These are phyloP conservation scores for Drosophila mimetica DNA, from an alignment of 2,888 invertebrate species.

Conservation along the genomic window DNA sequence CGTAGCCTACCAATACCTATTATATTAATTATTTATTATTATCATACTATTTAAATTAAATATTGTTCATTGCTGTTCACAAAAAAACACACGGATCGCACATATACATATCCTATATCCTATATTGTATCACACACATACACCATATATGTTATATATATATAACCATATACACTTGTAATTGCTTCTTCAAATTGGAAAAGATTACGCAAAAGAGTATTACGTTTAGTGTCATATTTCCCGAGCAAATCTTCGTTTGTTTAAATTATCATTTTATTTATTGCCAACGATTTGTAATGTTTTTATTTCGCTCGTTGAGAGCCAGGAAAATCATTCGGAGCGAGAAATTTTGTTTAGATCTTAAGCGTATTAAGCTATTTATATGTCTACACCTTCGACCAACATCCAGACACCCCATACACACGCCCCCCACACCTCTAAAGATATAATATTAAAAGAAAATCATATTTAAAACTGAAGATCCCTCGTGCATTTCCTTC, in stretches of 20 bases:
- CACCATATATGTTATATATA: slow-evolving; percentile 47
- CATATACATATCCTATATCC: slow-evolving; percentile 35
- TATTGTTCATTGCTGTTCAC: slow-evolving; percentile 66
- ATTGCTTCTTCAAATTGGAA: slow-evolving; percentile 18
- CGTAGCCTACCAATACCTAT: slow-evolving; percentile 49
- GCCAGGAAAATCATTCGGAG: slow-evolving; percentile 26
- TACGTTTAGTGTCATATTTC: slow-evolving; percentile 84
- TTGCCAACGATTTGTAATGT: slow-evolving; percentile 37
- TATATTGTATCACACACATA: slow-evolving; percentile 56
- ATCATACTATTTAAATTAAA: slow-evolving; percentile 58
- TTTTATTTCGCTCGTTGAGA: slow-evolving; percentile 36
- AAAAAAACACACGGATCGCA: slow-evolving; percentile 29
- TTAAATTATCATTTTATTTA: slow-evolving; percentile 43
- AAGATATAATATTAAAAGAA: slow-evolving; percentile 36
- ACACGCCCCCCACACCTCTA: slow-evolving; percentile 45
- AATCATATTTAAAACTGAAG: slow-evolving; percentile 60
- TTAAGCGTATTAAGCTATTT: slow-evolving; percentile 73
- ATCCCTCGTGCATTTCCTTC: slow-evolving; percentile 21
- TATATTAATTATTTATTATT: slow-evolving; percentile 64
- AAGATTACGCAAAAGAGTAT: slow-evolving; percentile 77
- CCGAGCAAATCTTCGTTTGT: slow-evolving; percentile 41
- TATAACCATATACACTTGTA: slow-evolving; percentile 32
- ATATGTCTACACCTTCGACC: slow-evolving; percentile 54
- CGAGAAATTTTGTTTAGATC: slow-evolving; percentile 55
- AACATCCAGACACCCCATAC: slow-evolving; percentile 31